These are phyloP conservation scores for Heliconius hermathena DNA, from an alignment of 1,140 invertebrate genomes.

Conservation along the genomic window DNA sequence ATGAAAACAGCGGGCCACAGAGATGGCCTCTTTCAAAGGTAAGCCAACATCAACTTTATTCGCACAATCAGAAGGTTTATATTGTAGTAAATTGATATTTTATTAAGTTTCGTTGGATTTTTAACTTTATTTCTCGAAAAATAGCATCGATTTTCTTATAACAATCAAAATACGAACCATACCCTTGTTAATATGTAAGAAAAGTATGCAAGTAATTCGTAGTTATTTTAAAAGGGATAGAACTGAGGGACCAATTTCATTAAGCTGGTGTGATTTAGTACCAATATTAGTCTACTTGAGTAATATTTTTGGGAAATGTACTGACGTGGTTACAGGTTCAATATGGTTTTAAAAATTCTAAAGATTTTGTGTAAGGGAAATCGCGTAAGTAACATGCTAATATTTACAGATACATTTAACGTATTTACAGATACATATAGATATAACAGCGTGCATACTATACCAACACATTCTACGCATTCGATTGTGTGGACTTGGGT, in stretches of 20 bases:
- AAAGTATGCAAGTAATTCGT: constrained; percentile 15
- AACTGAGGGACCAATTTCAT: neutral
- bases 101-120: constrained; percentile 5
- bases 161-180: neutral
- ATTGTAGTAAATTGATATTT: neutral
- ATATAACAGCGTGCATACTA: too few relatives aligned
- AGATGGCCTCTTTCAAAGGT: constrained; percentile 75
- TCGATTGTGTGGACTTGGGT: too few relatives aligned
- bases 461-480: too few relatives aligned
- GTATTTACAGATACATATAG: too few relatives aligned
- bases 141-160: neutral
- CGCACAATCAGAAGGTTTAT: neutral
- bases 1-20: constrained; percentile 50
- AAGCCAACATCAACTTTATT: constrained; percentile 19
- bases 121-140: constrained; percentile 22
- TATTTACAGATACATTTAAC: too few relatives aligned
- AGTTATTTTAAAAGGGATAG: constrained; percentile 9
- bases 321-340: neutral
- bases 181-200: constrained; percentile 26
- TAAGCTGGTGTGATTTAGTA: constrained; percentile 9
- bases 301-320: neutral
- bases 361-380: too few relatives aligned
- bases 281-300: neutral
- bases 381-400: too few relatives aligned
- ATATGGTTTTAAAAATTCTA: neutral